A percentile compares a stretch with the other conserved stretches of the same genome.
phyloP scores from a whole-genome alignment of 1,140 invertebrate species.

The Periplaneta americana region DNA sequence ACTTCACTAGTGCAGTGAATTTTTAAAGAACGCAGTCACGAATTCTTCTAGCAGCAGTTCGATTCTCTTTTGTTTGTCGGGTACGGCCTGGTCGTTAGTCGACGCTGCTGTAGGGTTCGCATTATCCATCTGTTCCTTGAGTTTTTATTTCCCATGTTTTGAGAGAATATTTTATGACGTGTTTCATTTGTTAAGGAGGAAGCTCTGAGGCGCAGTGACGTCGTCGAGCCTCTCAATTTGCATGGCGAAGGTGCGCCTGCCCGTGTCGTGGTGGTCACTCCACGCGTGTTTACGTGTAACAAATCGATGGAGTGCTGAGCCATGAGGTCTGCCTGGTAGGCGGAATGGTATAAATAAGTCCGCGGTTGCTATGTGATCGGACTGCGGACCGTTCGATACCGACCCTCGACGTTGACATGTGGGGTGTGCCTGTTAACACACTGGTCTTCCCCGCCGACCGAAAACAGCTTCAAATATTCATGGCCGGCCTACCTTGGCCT shows the following conservation, averaged over 20 bases:
- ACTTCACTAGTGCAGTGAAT: too few relatives aligned
- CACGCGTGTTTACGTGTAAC: background rate
- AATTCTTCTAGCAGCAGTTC: too few relatives aligned
- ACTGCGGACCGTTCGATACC: background rate
- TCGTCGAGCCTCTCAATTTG: background rate
- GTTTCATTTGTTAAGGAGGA: too few relatives aligned
- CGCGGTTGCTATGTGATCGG: background rate
- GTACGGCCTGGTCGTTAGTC: too few relatives aligned
- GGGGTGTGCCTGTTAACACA: background rate
- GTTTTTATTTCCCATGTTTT: too few relatives aligned
- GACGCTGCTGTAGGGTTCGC: too few relatives aligned
- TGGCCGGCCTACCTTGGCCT: background rate
- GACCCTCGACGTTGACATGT: background rate
- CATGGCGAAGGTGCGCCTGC: background rate
- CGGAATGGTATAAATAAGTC: background rate
- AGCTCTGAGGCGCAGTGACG: too few relatives aligned
- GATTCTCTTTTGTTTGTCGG: too few relatives aligned
- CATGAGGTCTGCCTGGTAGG: background rate
- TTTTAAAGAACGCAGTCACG: too few relatives aligned
- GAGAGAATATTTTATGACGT: too few relatives aligned
- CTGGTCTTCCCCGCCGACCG: background rate
- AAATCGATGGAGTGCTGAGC: background rate
- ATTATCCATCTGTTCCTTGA: too few relatives aligned
- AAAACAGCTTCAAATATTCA: background rate
- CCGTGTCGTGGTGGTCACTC: background rate